Conservation (phyloP, 2,888 invertebrate species). For the Napeogenes sylphis region DNA sequence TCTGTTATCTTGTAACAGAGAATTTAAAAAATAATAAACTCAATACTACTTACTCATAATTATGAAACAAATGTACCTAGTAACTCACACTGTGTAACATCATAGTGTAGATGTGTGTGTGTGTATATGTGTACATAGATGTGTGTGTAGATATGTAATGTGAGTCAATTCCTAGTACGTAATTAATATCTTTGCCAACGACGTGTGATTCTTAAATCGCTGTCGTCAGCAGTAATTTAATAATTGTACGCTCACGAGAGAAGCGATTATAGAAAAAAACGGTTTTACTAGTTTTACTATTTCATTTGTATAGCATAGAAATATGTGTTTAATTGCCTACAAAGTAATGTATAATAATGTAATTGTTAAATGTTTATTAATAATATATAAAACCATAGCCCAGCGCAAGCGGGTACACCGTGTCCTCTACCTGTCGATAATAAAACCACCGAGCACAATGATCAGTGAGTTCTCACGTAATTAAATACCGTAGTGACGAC, state of each 20-base stretch:
- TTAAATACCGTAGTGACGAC: slow-evolving; percentile 17
- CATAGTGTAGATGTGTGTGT: neutral
- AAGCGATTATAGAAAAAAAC: slow-evolving; percentile 19
- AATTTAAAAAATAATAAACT: too few species aligned
- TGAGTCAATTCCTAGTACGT: slow-evolving; percentile 29
- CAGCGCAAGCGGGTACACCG: slow-evolving; percentile 5
- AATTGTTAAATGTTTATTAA: too few species aligned
- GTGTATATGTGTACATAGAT: neutral
- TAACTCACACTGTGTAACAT: neutral
- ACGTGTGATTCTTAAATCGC: slow-evolving; percentile 35
- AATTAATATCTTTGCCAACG: slow-evolving; percentile 30
- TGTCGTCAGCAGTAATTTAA: slow-evolving; percentile 27
- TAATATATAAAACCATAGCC: too few species aligned
- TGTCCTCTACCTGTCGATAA: slow-evolving; percentile 16
- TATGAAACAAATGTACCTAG: too few species aligned
- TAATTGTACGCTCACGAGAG: slow-evolving; percentile 18
- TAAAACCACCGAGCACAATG: slow-evolving; percentile 27
- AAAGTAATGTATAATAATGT: too few species aligned
- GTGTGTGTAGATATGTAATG: neutral
- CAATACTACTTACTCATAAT: too few species aligned
- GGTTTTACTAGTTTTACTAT: too few species aligned
- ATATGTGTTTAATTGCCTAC: too few species aligned
- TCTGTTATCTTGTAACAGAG: too few species aligned
- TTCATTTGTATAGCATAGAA: too few species aligned
- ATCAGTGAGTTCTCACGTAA: slow-evolving; percentile 32